Conservation (phyloP, 2,113 vertebrate species). For the Apeltes quadracus region DNA sequence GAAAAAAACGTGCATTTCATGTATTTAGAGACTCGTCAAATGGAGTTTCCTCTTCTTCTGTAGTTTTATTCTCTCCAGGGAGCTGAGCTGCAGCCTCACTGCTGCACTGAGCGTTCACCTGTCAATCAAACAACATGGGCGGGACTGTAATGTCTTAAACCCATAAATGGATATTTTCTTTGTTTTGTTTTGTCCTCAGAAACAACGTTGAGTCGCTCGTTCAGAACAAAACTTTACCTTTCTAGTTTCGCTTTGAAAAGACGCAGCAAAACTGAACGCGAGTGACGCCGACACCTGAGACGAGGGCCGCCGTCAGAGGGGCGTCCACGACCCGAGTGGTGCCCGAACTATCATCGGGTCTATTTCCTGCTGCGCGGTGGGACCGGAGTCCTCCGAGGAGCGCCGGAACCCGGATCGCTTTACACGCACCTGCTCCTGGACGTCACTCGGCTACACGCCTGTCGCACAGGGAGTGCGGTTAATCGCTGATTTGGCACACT, state of each 20-base stretch:
- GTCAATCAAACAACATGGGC: slow-evolving; percentile 6
- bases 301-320: neutral
- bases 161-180: slow-evolving; percentile 18
- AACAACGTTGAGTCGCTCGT: neutral
- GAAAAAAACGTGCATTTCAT: neutral
- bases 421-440: slow-evolving; percentile 69
- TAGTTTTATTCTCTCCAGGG: neutral
- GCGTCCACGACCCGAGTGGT: slow-evolving; percentile 27
- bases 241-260: no score
- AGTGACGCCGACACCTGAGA: slow-evolving; percentile 16
- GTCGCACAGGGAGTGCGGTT: slow-evolving; percentile 64
- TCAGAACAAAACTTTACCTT: neutral
- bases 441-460: slow-evolving; percentile 71
- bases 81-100: neutral
- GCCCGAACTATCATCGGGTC: slow-evolving; percentile 64
- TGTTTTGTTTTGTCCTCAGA: neutral
- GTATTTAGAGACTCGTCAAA: neutral
- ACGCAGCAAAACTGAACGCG: neutral
- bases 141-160: neutral
- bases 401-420: slow-evolving; percentile 63
- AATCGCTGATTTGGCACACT: slow-evolving; percentile 80
- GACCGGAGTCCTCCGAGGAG: slow-evolving; percentile 52
- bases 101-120: neutral
- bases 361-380: slow-evolving; percentile 67
- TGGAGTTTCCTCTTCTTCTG: neutral